Percentiles rank a stretch among this genome's conserved stretches.
Evolutionary conservation across 2,113 vertebrate genomes (phyloP).

Genomic region (Festucalex cinctus): DNA sequence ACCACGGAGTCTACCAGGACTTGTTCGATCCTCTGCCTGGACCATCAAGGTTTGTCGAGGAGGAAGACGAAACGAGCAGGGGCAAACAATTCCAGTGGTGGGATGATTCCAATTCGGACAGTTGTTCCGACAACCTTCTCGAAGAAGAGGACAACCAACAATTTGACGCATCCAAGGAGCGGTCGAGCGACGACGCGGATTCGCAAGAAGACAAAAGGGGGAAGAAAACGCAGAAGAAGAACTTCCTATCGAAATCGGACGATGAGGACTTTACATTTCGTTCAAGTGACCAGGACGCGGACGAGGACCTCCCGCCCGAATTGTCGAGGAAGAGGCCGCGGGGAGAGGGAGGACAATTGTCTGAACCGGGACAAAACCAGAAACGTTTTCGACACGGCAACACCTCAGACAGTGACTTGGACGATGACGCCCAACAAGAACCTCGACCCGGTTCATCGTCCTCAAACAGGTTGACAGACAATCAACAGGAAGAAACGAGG

Average conservation of each 20-base stretch:
- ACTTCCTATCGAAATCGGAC: neutral
- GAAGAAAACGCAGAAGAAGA: neutral
- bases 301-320: neutral
- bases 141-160: neutral
- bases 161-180: no score
- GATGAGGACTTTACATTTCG: neutral
- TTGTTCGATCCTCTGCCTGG: neutral
- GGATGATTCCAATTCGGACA: conserved; percentile 1
- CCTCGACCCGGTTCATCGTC: neutral
- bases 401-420: neutral
- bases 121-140: neutral
- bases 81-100: conserved; percentile 3
- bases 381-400: neutral
- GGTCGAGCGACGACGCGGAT: neutral
- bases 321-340: neutral
- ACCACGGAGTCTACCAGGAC: neutral
- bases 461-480: neutral
- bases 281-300: neutral
- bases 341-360: neutral
- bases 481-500: neutral
- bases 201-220: neutral
- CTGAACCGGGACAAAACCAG: neutral
- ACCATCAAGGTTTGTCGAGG: neutral
- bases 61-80: neutral
- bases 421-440: neutral